Percentiles rank a stretch among this genome's conserved stretches.
Evolutionary conservation across 2,888 invertebrate genomes (phyloP).

Genomic region (Iphiclides podalirius): DNA sequence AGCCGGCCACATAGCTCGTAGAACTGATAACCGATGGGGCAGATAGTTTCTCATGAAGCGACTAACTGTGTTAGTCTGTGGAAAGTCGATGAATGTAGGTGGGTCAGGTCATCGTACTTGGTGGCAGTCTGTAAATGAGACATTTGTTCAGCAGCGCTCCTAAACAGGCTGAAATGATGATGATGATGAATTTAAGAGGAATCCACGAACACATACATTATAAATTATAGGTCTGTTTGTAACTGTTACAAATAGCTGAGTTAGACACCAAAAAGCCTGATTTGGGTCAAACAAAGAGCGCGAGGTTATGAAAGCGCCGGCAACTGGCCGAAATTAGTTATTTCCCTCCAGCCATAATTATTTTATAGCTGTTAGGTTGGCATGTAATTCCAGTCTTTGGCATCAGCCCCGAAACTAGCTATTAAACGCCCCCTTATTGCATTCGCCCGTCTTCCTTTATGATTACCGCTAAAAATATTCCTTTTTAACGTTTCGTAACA

Average conservation of each 20-base stretch:
- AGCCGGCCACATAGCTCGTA: too few species aligned
- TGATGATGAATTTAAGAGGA: too few species aligned
- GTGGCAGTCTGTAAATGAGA: too few species aligned
- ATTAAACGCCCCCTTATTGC: slow-evolving; percentile 5
- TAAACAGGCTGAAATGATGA: too few species aligned
- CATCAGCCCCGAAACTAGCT: slow-evolving; percentile 1
- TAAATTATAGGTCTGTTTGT: too few species aligned
- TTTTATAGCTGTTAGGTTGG: slow-evolving; percentile 24
- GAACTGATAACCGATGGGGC: too few species aligned
- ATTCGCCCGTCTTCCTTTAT: background rate
- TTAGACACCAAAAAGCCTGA: slow-evolving; percentile 4
- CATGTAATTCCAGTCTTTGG: slow-evolving; percentile 16
- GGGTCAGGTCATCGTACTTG: too few species aligned
- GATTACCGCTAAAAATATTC: slow-evolving; percentile 3
- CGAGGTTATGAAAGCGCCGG: slow-evolving; percentile 7
- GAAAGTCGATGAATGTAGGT: too few species aligned
- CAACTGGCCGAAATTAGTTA: slow-evolving; percentile 19
- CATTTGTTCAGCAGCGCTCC: too few species aligned
- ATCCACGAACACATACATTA: too few species aligned
- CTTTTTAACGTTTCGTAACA: slow-evolving; percentile 1
- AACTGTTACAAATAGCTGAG: slow-evolving; percentile 2
- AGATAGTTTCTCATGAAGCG: too few species aligned
- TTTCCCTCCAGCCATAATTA: slow-evolving; percentile 22
- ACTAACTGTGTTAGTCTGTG: too few species aligned
- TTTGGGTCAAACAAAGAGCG: slow-evolving; percentile 16